Base-by-base conservation (phyloP, 2,797 vertebrate species). In the Pseudochromis fuscus region DNA sequence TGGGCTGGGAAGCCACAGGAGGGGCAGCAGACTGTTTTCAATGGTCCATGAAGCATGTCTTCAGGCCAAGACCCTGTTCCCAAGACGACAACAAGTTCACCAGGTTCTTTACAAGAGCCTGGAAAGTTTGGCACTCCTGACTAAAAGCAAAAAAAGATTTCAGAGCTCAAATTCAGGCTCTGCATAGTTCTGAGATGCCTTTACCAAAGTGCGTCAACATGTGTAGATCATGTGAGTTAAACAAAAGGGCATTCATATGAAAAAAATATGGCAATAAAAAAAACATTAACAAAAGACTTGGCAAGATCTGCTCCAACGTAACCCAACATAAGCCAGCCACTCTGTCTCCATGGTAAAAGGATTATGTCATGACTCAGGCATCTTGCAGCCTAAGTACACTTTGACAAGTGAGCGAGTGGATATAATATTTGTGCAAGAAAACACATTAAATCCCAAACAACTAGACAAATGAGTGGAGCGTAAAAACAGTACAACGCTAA, bases 21-120 rank as follows among this genome's bases (percentile, higher is more conserved):
- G 9, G 50, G 68, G 35, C 60, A 56, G 75, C 28, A 21, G 40
- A 61, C 80, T 83, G 67, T 56, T 77, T 82, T 60, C 72, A 66
- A 67, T 33, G 73, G 77, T 77, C 53, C 72, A 56, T 31, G 33
- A 53, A 83, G 73, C 80, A 51, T 79, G 66, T 86, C 77, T 70
- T 76, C 30, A 56, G 53, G 74, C 70, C 62, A 56, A 78, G 71
- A 74, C 44, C 67, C 46, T 52, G 53, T 73, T 88, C 52, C 71
- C 82, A 79, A 66, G 75, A 72, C 44, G 1, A 67, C 53, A 37
- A 72, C 65, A 57, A 67, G 57, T 79, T 67, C 48, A 55, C 44
- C 31, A 8, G 67, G 68, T 83, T 72, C 69, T 75, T 86, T 62
- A 59, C 11, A 38, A 46, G 28, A 35, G 70, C n/a, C n/a, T 61